Evolutionary conservation across 2,888 invertebrate genomes (phyloP), one percentile per base, ranked within the genome.

Genomic region (Idaea dimidiata): DNA sequence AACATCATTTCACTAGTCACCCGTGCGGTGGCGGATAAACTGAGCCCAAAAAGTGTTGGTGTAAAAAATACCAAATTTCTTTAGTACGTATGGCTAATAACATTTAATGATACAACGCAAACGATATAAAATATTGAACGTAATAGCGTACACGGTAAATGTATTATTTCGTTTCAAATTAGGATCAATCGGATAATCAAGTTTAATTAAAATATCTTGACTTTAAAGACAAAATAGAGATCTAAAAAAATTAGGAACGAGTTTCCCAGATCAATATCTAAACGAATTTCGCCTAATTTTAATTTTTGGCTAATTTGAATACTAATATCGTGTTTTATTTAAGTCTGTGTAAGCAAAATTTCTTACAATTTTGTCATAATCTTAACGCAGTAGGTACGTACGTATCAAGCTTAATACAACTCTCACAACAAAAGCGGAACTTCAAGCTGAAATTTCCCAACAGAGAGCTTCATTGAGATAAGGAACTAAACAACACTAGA

Each of bases 401-500:
- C 33, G 8, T 33, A 43, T 43, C 10, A 43, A 10, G 43, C 43
- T 43, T 43, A 43, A 43, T 43, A 43, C 24, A 24, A 24, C 43
- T 43, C 43, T 43, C 43, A 43, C 43, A 43, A 43, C 43, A 43
- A 43, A 43, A 43, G 43, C 43, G 43, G 43, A 43, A 43, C 43
- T 43, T 8, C 3, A 43, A 43, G 43, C 43, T 43, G 43, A 43
- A 43, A 43, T 43, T 43, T 43, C 43, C 43, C 43, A 43, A 43
- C 43, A 43, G 43, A 43, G 43, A 43, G 10, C 43, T 43, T 43
- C 24, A 14, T 43, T 10, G 43, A 43, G 43, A 43, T 43, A 43
- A 43, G 43, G 43, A 7, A 43, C 43, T 43, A 14, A 43, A 43
- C 43, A 43, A 43, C 43, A 43, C 43, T 43, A 43, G 43, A 14